Percentiles rank a stretch among this genome's conserved stretches.
phyloP scores from a whole-genome alignment of 2,797 vertebrate species.

The Malacoraja senta region DNA sequence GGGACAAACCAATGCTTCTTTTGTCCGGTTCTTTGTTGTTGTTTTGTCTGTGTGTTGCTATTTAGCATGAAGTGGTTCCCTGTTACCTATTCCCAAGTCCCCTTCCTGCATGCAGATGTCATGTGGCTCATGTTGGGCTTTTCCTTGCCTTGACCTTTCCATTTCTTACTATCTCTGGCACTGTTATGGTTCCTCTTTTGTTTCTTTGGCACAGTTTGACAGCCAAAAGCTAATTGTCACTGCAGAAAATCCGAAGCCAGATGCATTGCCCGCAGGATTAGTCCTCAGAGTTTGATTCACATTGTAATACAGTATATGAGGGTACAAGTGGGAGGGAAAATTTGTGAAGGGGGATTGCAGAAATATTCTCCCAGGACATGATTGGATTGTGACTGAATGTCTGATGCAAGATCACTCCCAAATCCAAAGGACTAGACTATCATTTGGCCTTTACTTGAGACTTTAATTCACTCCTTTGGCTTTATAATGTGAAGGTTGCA shows the following conservation, averaged over 20 bases:
- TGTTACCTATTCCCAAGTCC: constrained; percentile 56
- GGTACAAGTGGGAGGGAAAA: not conserved
- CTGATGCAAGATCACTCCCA: constrained; percentile 24
- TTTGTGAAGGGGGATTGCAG: constrained; percentile 18
- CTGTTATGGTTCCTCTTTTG: constrained; percentile 81
- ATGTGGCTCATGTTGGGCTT: constrained; percentile 32
- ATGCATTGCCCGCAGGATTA: constrained; percentile 28
- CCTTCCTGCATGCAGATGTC: constrained; percentile 44
- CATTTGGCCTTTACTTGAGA: not conserved
- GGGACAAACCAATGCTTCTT: constrained; percentile 46
- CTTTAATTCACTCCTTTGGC: not conserved
- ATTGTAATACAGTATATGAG: not conserved
- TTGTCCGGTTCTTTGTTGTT: constrained; percentile 25
- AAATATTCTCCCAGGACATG: constrained; percentile 38
- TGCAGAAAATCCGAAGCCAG: constrained; percentile 18
- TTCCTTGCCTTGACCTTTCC: constrained; percentile 24
- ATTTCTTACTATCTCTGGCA: constrained; percentile 60
- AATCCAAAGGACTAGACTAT: not conserved
- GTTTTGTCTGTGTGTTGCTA: constrained; percentile 66
- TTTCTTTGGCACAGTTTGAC: constrained; percentile 60
- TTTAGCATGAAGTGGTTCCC: constrained; percentile 70
- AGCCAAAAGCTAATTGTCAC: constrained; percentile 30
- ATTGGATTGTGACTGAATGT: constrained; percentile 33
- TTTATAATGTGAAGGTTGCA: not conserved
- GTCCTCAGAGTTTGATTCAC: not conserved